Percentiles rank a stretch among this genome's conserved stretches.
These are phyloP conservation scores for Acanthosepion pharaonis DNA, from an alignment of 2,888 invertebrate species.

Conservation along the genomic window DNA sequence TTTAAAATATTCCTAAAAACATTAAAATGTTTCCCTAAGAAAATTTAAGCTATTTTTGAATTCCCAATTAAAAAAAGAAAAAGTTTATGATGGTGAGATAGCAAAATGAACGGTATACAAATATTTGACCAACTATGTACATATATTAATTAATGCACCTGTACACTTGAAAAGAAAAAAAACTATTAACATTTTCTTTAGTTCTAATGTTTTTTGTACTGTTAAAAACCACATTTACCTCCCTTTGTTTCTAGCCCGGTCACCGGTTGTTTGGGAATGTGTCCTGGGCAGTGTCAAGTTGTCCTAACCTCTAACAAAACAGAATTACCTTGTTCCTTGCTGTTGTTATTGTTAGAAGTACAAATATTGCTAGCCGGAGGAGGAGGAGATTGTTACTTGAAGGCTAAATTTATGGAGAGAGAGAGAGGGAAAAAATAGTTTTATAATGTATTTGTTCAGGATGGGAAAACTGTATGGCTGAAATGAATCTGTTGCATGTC, in stretches of 20 bases:
- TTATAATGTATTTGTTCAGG: not conserved
- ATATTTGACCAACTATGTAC: not conserved
- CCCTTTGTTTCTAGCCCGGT: not conserved
- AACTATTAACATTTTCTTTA: not conserved
- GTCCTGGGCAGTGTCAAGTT: not conserved
- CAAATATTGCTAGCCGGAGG: slow-evolving; percentile 21
- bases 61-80: not conserved
- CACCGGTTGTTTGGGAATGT: not conserved
- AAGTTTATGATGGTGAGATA: not conserved
- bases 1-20: not conserved
- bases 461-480: not conserved
- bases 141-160: not conserved
- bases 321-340: slow-evolving; percentile 2
- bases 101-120: not conserved
- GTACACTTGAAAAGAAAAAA: not conserved
- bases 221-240: slow-evolving; percentile 24
- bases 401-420: not conserved
- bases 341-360: slow-evolving; percentile 33
- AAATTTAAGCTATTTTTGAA: not conserved
- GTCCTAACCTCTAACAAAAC: slow-evolving; percentile 15
- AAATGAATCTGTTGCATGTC: not conserved
- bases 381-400: not conserved
- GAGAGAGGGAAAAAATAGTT: not conserved
- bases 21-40: not conserved
- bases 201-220: not conserved